Evolutionary conservation across 2,888 invertebrate species (phyloP).

Genomic region (Epirrita christyi): DNA sequence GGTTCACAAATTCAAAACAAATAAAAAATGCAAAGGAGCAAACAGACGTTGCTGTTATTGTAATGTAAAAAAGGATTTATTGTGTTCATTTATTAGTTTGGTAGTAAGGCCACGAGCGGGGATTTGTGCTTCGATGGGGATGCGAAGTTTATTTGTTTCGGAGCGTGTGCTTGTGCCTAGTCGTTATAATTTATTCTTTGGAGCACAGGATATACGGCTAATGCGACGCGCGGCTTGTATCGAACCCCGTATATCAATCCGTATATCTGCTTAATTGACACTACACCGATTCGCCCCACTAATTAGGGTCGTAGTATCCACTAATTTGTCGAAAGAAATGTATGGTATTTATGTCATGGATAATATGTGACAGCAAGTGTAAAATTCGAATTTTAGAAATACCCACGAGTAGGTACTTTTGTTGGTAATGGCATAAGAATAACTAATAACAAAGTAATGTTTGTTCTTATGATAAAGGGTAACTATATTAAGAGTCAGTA

Average conservation of each 20-base stretch:
- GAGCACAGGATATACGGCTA: conserved; percentile 68
- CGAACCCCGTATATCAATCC: conserved; percentile 70
- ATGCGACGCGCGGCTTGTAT: conserved; percentile 61
- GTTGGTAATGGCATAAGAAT: too few relatives aligned
- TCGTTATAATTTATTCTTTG: conserved; percentile 27
- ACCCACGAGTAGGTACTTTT: background rate
- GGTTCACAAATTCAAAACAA: conserved; percentile 39
- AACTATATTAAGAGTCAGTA: too few relatives aligned
- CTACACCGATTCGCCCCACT: conserved; percentile 53
- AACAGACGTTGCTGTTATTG: conserved; percentile 64
- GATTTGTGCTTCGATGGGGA: conserved; percentile 71
- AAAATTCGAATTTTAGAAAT: conserved; percentile 2
- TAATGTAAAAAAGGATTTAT: conserved; percentile 69
- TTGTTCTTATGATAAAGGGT: too few relatives aligned
- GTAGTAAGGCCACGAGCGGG: conserved; percentile 69
- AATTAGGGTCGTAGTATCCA: conserved; percentile 48
- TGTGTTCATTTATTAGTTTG: conserved; percentile 76
- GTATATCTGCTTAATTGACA: conserved; percentile 63
- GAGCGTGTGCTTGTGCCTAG: conserved; percentile 56
- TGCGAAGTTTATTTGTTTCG: conserved; percentile 71
- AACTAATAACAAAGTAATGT: too few relatives aligned
- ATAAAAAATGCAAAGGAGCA: conserved; percentile 49
- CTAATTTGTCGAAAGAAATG: conserved; percentile 58
- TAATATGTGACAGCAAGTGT: conserved; percentile 31
- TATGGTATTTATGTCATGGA: conserved; percentile 37